Percentiles rank a stretch among this genome's conserved stretches.
phyloP scores from a whole-genome alignment of 2,113 vertebrate species.

The Callopanchax toddi region DNA sequence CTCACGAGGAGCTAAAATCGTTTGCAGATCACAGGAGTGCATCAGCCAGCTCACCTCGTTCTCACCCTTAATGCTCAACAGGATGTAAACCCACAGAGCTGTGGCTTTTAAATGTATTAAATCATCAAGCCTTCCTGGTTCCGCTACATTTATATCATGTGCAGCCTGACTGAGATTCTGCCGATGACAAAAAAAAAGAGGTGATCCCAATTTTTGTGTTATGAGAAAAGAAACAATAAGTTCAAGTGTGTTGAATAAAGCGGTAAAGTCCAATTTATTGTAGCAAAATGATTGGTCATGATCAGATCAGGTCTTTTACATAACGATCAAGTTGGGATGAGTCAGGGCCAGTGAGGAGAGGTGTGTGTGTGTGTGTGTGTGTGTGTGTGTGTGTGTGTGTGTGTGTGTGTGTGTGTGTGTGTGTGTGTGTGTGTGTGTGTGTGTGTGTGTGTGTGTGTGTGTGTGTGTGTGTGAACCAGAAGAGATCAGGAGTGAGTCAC shows the following conservation, averaged over 20 bases:
- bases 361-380: slow-evolving; percentile 14
- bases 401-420: slow-evolving; percentile 14
- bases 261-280: neutral
- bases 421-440: slow-evolving; percentile 28
- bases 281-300: neutral
- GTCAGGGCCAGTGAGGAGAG: neutral
- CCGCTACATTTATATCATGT: neutral
- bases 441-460: slow-evolving; percentile 27
- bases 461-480: slow-evolving; percentile 39
- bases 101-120: slow-evolving; percentile 13
- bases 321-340: slow-evolving; percentile 46
- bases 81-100: neutral
- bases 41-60: neutral
- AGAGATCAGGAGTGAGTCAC: slow-evolving; percentile 59
- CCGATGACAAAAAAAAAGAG: slow-evolving; percentile 20
- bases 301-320: slow-evolving; percentile 12
- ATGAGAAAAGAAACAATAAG: slow-evolving; percentile 3
- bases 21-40: slow-evolving; percentile 13
- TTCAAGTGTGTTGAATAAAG: neutral
- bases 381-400: slow-evolving; percentile 21
- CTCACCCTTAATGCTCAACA: neutral
- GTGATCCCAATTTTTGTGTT: slow-evolving; percentile 1
- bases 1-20: slow-evolving; percentile 8
- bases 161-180: slow-evolving; percentile 10
- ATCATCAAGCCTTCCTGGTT: neutral